Percentiles rank a stretch among this genome's conserved stretches.
phyloP scores from a whole-genome alignment of 92 coral and sea anemone species.

The Blastomussa wellsi region DNA sequence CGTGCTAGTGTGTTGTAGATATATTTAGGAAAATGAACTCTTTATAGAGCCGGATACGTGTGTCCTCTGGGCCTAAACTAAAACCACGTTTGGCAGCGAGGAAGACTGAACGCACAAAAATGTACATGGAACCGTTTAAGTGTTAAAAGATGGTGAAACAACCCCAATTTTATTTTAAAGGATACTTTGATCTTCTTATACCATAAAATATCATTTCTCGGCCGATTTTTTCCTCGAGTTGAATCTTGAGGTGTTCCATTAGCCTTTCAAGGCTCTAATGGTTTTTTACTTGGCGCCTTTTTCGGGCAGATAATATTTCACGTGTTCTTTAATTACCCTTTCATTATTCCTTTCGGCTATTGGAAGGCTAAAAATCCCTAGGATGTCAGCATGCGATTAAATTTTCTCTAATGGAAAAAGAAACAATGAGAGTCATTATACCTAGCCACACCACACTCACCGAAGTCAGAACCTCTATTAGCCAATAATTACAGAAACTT shows the following conservation, averaged over 20 bases:
- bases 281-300: neutral
- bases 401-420: constrained; percentile 36
- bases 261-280: neutral
- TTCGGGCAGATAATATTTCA: neutral
- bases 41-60: neutral
- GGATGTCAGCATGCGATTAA: constrained; percentile 37
- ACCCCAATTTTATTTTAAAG: neutral
- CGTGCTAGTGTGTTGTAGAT: neutral
- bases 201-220: neutral
- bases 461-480: constrained; percentile 18
- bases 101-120: neutral
- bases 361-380: constrained; percentile 16
- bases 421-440: constrained; percentile 54
- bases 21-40: neutral
- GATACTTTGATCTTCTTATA: neutral
- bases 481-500: constrained; percentile 42
- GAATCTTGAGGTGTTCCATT: neutral
- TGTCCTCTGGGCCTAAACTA: neutral
- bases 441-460: constrained; percentile 35
- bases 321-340: constrained; percentile 2
- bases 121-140: neutral
- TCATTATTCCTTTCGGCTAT: constrained; percentile 26
- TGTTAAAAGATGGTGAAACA: neutral
- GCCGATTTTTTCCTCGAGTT: neutral
- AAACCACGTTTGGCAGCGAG: neutral